Percentiles rank a stretch among this genome's conserved stretches.
phyloP scores from a whole-genome alignment of 1,140 invertebrate species.

The Epicauta chinensis region DNA sequence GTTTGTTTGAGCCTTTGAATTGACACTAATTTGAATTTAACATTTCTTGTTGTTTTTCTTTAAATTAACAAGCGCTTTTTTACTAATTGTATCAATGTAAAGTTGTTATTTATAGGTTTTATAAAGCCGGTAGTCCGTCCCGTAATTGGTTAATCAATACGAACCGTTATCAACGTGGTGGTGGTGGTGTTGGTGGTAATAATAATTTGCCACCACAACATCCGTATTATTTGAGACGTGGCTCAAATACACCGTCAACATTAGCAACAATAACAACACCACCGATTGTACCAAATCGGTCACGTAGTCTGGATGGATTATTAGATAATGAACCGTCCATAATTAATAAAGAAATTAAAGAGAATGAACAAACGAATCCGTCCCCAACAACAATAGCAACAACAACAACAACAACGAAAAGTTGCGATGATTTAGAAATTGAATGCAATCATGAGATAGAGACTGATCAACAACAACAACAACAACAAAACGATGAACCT shows the following conservation, averaged over 20 bases:
- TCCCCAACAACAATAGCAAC: constrained; percentile 30
- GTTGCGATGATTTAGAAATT: constrained; percentile 30
- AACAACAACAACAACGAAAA: constrained; percentile 29
- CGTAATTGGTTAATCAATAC: constrained; percentile 48
- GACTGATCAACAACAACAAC: constrained; percentile 18
- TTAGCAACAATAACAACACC: constrained; percentile 26
- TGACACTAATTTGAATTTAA: too few species aligned
- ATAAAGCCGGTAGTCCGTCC: constrained; percentile 59
- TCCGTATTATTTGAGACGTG: constrained; percentile 28
- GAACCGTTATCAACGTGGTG: constrained; percentile 31
- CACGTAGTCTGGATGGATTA: constrained; percentile 64
- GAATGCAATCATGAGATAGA: constrained; percentile 20
- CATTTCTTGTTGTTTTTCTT: constrained; percentile 17
- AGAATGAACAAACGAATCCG: constrained; percentile 30
- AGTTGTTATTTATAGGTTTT: constrained; percentile 46
- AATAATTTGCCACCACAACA: constrained; percentile 36
- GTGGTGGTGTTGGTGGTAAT: too few species aligned
- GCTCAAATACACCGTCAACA: constrained; percentile 36
- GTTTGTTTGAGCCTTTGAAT: too few species aligned
- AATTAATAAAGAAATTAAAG: constrained; percentile 15
- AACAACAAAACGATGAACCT: constrained; percentile 35
- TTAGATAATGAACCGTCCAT: constrained; percentile 35
- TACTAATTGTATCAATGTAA: constrained; percentile 26
- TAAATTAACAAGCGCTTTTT: constrained; percentile 22
- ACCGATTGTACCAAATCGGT: constrained; percentile 44